These are phyloP conservation scores for Achlya flavicornis DNA, from an alignment of 2,888 invertebrate genomes.

Conservation along the genomic window DNA sequence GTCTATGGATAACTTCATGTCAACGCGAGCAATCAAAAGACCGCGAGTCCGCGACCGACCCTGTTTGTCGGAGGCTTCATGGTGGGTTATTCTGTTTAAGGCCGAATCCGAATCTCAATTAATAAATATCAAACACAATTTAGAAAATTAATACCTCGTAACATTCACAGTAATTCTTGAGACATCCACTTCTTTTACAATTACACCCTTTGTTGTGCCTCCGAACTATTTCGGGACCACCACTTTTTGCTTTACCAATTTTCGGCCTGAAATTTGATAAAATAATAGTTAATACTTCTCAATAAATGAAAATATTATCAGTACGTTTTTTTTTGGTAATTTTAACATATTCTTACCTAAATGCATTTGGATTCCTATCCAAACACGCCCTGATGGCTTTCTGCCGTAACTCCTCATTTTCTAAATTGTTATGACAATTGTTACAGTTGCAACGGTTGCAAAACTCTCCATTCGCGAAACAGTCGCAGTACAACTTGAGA, in stretches of 20 bases:
- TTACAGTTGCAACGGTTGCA: slow-evolving; percentile 99
- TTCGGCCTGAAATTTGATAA: slow-evolving; percentile 89
- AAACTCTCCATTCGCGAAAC: slow-evolving; percentile 99
- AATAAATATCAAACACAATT: too few species aligned
- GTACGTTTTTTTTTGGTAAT: too few species aligned
- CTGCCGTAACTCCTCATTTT: slow-evolving; percentile 96
- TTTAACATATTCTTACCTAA: slow-evolving; percentile 78
- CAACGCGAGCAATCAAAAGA: too few species aligned
- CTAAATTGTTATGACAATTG: slow-evolving; percentile 98
- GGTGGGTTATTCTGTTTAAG: too few species aligned
- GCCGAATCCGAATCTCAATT: too few species aligned
- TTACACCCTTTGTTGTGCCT: slow-evolving; percentile 99
- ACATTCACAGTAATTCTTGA: slow-evolving; percentile 99
- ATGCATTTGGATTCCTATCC: slow-evolving; percentile 98
- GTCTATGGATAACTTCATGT: too few species aligned
- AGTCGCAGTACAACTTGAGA: slow-evolving; percentile 99
- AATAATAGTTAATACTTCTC: neutral
- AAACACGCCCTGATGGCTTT: slow-evolving; percentile 97
- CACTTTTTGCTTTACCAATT: slow-evolving; percentile 93
- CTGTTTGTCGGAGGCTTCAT: too few species aligned
- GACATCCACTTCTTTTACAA: slow-evolving; percentile 98
- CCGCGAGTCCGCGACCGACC: too few species aligned
- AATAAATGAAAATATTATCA: neutral
- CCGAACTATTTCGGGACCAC: slow-evolving; percentile 89
- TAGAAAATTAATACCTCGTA: slow-evolving; percentile 86